Percentiles rank a stretch among this genome's conserved stretches.
Evolutionary conservation across 2,888 invertebrate species (phyloP).

Genomic region (Dinocampus coccinellae): DNA sequence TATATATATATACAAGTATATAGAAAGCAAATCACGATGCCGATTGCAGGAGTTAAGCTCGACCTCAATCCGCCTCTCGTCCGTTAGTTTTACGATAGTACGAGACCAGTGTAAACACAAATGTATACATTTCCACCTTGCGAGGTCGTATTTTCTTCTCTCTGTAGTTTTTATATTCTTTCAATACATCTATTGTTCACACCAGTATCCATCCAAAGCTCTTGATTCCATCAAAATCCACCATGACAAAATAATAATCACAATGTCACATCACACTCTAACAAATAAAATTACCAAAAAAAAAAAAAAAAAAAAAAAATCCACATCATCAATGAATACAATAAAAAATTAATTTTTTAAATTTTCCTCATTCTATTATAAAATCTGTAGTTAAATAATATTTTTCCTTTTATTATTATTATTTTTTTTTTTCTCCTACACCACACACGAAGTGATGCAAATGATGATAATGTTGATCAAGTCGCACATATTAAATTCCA

Average conservation of each 20-base stretch:
- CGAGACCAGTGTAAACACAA: slow-evolving; percentile 3
- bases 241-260: too few species aligned
- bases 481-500: not conserved
- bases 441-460: not conserved
- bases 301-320: too few species aligned
- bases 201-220: too few species aligned
- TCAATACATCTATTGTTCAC: too few species aligned
- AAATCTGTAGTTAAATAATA: too few species aligned
- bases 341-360: too few species aligned
- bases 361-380: not conserved
- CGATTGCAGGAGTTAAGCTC: slow-evolving; percentile 21
- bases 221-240: too few species aligned
- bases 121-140: not conserved
- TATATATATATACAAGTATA: not conserved
- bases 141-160: not conserved
- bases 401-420: not conserved
- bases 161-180: too few species aligned
- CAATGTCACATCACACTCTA: too few species aligned
- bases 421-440: not conserved
- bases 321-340: too few species aligned
- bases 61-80: slow-evolving; percentile 22
- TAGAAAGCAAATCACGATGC: slow-evolving; percentile 13
- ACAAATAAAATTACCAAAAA: too few species aligned
- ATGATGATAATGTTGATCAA: not conserved
- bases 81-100: slow-evolving; percentile 25